Evolutionary conservation across 2,113 vertebrate species (phyloP).

Genomic region (Stigmatopora argus): DNA sequence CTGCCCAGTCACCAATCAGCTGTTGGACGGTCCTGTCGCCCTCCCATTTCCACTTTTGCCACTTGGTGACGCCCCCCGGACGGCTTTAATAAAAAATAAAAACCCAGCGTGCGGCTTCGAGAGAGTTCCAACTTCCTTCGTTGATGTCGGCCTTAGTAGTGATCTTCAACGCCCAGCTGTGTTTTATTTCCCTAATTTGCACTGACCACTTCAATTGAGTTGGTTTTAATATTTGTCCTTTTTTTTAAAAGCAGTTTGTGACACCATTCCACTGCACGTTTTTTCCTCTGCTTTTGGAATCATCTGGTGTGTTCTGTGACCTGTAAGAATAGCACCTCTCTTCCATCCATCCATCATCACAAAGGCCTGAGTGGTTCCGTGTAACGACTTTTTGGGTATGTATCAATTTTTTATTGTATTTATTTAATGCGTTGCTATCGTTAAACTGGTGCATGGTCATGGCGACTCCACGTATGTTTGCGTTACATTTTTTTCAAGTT

Average conservation of each 20-base stretch:
- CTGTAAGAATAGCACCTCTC: constrained; percentile 14
- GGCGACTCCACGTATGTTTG: too few relatives aligned
- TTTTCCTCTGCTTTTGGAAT: constrained; percentile 15
- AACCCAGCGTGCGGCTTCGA: constrained; percentile 9
- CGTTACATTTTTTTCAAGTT: constrained; percentile 5
- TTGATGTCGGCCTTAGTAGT: background rate
- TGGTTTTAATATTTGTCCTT: background rate
- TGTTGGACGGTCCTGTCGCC: background rate
- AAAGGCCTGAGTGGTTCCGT: constrained; percentile 22
- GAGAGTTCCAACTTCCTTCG: constrained; percentile 26
- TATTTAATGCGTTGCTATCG: background rate
- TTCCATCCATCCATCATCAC: constrained; percentile 29
- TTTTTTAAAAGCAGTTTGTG: constrained; percentile 5
- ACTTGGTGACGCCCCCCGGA: constrained; percentile 28
- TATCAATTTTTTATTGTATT: constrained; percentile 8
- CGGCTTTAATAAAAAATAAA: constrained; percentile 39
- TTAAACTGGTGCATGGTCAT: background rate
- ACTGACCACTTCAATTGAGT: background rate
- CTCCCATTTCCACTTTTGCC: background rate
- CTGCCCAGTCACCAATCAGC: constrained; percentile 37
- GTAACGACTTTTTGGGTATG: constrained; percentile 34
- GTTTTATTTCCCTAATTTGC: background rate
- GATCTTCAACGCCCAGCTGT: background rate
- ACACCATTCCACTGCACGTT: constrained; percentile 2
- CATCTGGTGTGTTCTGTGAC: constrained; percentile 18